A percentile compares a stretch with the other conserved stretches of the same genome.
phyloP scores from a whole-genome alignment of 2,888 invertebrate genomes.

The Gastrophysa polygoni region DNA sequence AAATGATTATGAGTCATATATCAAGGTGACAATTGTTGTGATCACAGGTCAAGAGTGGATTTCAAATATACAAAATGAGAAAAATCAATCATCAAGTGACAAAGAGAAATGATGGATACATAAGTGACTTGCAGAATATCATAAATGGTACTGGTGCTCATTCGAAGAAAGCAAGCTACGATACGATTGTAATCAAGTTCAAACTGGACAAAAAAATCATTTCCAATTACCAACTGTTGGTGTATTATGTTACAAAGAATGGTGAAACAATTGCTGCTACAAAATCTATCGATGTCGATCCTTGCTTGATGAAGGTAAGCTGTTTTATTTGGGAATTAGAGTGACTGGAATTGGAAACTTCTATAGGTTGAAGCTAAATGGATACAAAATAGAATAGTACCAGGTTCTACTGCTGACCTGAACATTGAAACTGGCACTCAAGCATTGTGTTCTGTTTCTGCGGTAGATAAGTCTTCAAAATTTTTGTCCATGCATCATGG shows the following conservation, averaged over 20 bases:
- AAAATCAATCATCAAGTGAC: conserved; percentile 45
- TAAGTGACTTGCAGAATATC: conserved; percentile 45
- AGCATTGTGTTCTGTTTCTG: conserved; percentile 65
- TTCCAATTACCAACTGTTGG: conserved; percentile 59
- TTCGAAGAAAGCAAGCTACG: conserved; percentile 42
- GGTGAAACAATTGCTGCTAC: conserved; percentile 65
- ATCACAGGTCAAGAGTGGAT: conserved; percentile 53
- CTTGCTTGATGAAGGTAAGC: conserved; percentile 59
- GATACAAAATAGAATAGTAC: conserved; percentile 58
- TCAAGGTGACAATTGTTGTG: too few species aligned
- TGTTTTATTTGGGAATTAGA: too few species aligned
- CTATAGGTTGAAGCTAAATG: conserved; percentile 56
- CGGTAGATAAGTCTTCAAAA: conserved; percentile 64
- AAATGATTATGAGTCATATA: too few species aligned
- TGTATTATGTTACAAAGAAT: conserved; percentile 63
- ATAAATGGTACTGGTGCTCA: conserved; percentile 49
- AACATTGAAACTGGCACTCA: conserved; percentile 61
- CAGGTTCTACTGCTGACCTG: conserved; percentile 60
- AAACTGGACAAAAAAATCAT: conserved; percentile 60
- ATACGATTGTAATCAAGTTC: conserved; percentile 59
- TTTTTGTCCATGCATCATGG: conserved; percentile 50
- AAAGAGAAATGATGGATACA: conserved; percentile 41
- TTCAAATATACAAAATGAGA: conserved; percentile 48
- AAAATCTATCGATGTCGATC: conserved; percentile 60
- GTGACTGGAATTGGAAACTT: conserved; percentile 46